Evolutionary conservation across 2,888 invertebrate genomes (phyloP).

Genomic region (Noctua pronuba): DNA sequence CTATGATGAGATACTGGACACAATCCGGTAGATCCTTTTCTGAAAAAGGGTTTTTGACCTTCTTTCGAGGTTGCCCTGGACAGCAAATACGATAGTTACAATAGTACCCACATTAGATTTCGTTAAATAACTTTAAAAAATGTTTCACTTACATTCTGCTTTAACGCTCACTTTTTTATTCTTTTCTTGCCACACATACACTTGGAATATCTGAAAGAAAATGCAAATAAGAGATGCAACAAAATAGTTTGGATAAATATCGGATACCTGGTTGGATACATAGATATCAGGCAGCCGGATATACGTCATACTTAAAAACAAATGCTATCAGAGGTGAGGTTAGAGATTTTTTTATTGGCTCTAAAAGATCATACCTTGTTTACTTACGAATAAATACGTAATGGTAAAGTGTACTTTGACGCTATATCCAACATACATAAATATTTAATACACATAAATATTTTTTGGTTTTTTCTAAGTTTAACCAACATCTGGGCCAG

Average conservation of each 20-base stretch:
- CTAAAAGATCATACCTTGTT: too few relatives aligned
- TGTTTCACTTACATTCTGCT: constrained; percentile 77
- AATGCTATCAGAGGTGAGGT: background rate
- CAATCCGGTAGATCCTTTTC: constrained; percentile 81
- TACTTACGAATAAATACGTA: too few relatives aligned
- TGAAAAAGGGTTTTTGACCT: constrained; percentile 76
- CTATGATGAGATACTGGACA: constrained; percentile 86
- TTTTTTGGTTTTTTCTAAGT: background rate
- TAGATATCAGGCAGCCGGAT: constrained; percentile 28
- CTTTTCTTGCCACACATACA: constrained; percentile 75
- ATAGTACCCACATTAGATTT: background rate
- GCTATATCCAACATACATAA: background rate
- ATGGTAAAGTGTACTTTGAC: too few relatives aligned
- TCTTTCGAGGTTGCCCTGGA: constrained; percentile 83
- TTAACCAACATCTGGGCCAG: background rate
- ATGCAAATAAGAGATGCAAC: constrained; percentile 38
- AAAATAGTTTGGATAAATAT: constrained; percentile 8
- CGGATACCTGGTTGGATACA: constrained; percentile 20
- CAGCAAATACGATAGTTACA: background rate
- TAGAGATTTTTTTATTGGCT: too few relatives aligned
- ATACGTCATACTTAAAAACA: constrained; percentile 19
- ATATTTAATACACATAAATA: too few relatives aligned
- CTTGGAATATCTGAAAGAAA: constrained; percentile 80
- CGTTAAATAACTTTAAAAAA: background rate
- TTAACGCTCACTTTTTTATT: constrained; percentile 66